Conservation (phyloP, 2,113 vertebrate species). For the Okapia johnstoni region DNA sequence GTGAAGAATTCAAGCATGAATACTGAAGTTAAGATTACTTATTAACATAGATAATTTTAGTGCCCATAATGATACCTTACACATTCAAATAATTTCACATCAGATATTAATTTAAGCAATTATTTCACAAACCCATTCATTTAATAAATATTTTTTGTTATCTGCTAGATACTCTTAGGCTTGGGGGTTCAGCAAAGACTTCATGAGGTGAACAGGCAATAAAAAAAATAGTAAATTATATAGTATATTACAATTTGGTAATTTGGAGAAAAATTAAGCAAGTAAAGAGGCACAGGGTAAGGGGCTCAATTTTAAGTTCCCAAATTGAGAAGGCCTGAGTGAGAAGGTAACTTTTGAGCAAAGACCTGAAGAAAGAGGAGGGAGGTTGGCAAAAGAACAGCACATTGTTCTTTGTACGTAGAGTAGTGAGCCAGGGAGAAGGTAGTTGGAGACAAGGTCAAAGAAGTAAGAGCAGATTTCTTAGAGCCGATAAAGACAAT, state of each 20-base stretch:
- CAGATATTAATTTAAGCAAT: background rate
- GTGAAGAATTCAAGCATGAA: background rate
- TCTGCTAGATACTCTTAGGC: background rate
- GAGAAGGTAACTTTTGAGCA: background rate
- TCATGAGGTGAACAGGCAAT: background rate
- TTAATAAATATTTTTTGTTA: conserved; percentile 2
- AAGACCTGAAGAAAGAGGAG: background rate
- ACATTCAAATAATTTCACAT: background rate
- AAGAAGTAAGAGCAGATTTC: background rate
- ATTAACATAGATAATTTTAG: background rate
- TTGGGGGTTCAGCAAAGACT: background rate
- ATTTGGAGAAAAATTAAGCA: background rate
- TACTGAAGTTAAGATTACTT: background rate
- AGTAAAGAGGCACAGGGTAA: background rate
- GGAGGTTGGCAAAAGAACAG: background rate
- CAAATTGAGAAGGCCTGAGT: background rate
- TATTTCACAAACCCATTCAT: background rate
- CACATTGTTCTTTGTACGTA: background rate
- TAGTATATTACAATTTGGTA: background rate
- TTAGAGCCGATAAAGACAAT: background rate
- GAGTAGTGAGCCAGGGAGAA: background rate
- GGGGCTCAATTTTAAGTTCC: background rate
- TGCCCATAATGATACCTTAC: background rate
- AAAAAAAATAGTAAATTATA: background rate
- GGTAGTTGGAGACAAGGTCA: background rate